A percentile compares a stretch with the other conserved stretches of the same genome.
Evolutionary conservation across 2,797 vertebrate species (phyloP).

Genomic region (Pseudomugil gertrudae): DNA sequence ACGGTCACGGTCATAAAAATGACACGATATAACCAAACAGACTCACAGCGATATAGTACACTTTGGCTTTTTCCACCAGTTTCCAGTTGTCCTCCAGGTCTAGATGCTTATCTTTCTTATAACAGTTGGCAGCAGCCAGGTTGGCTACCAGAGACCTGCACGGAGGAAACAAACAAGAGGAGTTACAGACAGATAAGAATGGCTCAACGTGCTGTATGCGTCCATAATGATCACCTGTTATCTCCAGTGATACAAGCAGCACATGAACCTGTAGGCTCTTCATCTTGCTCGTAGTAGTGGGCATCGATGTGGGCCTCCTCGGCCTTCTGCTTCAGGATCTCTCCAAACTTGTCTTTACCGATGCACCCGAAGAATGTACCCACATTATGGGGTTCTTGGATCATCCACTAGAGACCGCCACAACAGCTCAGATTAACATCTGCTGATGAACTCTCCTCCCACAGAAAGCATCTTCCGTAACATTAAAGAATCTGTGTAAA

Average conservation of each 20-base stretch:
- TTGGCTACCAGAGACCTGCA: conserved; percentile 95
- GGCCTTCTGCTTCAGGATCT: conserved; percentile 93
- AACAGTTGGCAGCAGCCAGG: conserved; percentile 97
- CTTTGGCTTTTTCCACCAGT: conserved; percentile 93
- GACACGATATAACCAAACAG: background rate
- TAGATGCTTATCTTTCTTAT: conserved; percentile 96
- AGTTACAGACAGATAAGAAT: background rate
- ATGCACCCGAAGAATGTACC: conserved; percentile 98
- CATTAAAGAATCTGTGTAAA: background rate
- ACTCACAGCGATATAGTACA: conserved; percentile 98
- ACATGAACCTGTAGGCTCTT: conserved; percentile 94
- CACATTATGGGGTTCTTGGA: conserved; percentile 92
- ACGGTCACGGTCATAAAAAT: background rate
- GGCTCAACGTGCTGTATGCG: background rate
- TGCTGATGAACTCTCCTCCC: background rate
- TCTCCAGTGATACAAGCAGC: conserved; percentile 95
- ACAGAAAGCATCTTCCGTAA: background rate
- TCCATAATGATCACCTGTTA: conserved; percentile 81
- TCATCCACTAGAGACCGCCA: conserved; percentile 92
- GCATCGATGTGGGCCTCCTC: conserved; percentile 92
- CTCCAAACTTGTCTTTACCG: conserved; percentile 93
- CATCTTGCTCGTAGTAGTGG: conserved; percentile 93
- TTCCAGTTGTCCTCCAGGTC: conserved; percentile 97
- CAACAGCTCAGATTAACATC: conserved; percentile 12
- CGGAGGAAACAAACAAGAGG: conserved; percentile 10